These are phyloP conservation scores for Clarias pachynema DNA, from an alignment of 2,797 vertebrate species.

Conservation along the genomic window DNA sequence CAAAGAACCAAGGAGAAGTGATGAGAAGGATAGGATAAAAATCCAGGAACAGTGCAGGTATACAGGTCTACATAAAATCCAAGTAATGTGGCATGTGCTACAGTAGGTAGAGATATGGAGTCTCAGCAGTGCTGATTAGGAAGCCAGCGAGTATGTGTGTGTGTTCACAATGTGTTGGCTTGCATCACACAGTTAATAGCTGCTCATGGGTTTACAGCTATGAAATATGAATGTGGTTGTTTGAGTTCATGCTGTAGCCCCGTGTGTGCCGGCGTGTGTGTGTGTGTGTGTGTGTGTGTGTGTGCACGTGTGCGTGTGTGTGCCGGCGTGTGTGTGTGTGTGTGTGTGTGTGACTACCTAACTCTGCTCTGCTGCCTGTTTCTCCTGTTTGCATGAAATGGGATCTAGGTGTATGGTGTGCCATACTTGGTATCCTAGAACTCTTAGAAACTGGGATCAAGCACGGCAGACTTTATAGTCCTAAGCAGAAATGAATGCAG, in stretches of 20 bases:
- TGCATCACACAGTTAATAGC: background rate
- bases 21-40: background rate
- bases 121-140: background rate
- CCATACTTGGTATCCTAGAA: background rate
- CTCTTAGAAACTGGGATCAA: background rate
- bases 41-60: background rate
- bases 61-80: background rate
- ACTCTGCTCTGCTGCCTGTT: background rate
- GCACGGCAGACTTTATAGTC: background rate
- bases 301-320: background rate
- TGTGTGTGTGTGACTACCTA: background rate
- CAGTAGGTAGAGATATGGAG: background rate
- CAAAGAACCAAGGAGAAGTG: background rate
- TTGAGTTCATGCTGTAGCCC: background rate
- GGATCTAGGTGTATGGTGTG: background rate
- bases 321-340: too few species aligned
- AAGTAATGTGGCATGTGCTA: background rate
- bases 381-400: background rate
- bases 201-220: background rate
- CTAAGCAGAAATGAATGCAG: background rate
- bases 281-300: background rate
- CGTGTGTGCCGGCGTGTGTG: background rate
- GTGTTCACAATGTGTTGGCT: background rate
- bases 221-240: constrained; percentile 4
- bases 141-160: too few species aligned